These are phyloP conservation scores for Diorhabda sublineata DNA, from an alignment of 1,140 invertebrate genomes.

Conservation along the genomic window DNA sequence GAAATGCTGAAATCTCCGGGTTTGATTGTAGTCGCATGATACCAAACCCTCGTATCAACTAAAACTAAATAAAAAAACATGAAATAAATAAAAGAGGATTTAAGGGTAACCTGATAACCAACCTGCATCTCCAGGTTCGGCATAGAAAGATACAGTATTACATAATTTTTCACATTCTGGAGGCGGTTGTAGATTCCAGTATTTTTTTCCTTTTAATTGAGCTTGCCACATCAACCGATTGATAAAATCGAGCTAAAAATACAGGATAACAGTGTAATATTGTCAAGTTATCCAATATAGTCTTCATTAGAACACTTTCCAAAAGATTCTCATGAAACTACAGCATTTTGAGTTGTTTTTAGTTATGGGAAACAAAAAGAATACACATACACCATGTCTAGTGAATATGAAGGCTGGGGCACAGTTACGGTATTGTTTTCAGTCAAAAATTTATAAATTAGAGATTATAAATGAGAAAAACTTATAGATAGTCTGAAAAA, in stretches of 20 bases:
- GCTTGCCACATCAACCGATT: slow-evolving; percentile 90
- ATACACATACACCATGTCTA: too few species aligned
- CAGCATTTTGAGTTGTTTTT: too few species aligned
- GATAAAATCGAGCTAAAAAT: slow-evolving; percentile 82
- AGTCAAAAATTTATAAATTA: too few species aligned
- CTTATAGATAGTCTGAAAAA: too few species aligned
- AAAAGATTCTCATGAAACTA: too few species aligned
- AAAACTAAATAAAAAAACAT: slow-evolving; percentile 58
- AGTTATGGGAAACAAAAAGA: too few species aligned
- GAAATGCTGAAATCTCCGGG: slow-evolving; percentile 84
- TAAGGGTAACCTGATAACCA: slow-evolving; percentile 39
- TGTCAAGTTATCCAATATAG: slow-evolving; percentile 12
- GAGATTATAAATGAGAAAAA: too few species aligned
- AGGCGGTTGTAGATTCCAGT: slow-evolving; percentile 79
- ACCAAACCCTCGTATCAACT: slow-evolving; percentile 90
- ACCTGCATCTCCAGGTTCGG: slow-evolving; percentile 84
- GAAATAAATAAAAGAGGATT: not conserved
- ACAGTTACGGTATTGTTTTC: too few species aligned
- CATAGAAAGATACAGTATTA: slow-evolving; percentile 66
- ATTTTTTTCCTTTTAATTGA: slow-evolving; percentile 81
- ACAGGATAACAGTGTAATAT: not conserved
- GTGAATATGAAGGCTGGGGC: too few species aligned
- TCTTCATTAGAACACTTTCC: slow-evolving; percentile 25
- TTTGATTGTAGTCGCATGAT: slow-evolving; percentile 80
- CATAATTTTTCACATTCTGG: slow-evolving; percentile 85